phyloP scores from a whole-genome alignment of 2,888 invertebrate species.

The Aphidoletes aphidimyza region DNA sequence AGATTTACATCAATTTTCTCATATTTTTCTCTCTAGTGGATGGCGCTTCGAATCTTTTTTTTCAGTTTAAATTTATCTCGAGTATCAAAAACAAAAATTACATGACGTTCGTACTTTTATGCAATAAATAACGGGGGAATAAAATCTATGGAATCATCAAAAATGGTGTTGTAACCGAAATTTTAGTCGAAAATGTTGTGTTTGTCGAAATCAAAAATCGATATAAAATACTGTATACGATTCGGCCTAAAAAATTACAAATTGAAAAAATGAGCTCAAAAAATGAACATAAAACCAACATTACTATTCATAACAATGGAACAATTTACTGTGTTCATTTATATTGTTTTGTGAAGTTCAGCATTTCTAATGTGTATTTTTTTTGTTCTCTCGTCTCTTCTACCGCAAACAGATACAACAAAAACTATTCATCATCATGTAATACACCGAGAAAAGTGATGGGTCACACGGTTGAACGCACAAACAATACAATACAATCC shows the following conservation, averaged over 20 bases:
- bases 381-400: background rate
- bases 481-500: background rate
- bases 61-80: background rate
- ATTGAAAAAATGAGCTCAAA: background rate
- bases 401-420: constrained; percentile 21
- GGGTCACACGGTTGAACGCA: background rate
- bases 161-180: too few relatives aligned
- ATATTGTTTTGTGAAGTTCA: background rate
- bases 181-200: too few relatives aligned
- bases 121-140: constrained; percentile 23
- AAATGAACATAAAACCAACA: background rate
- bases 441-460: constrained; percentile 58
- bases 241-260: too few relatives aligned
- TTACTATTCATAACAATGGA: constrained; percentile 31
- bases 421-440: constrained; percentile 58
- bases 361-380: constrained; percentile 28
- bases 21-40: background rate
- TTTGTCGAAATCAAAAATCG: background rate
- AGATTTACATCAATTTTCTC: background rate
- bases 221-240: background rate
- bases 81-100: background rate
- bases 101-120: background rate
- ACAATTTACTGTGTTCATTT: constrained; percentile 30
- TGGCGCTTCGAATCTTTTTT: background rate
- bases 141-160: constrained; percentile 26